Evolutionary conservation across 2,888 invertebrate species (phyloP), one percentile per base, ranked within the genome.

Genomic region (Pheosia gnoma): DNA sequence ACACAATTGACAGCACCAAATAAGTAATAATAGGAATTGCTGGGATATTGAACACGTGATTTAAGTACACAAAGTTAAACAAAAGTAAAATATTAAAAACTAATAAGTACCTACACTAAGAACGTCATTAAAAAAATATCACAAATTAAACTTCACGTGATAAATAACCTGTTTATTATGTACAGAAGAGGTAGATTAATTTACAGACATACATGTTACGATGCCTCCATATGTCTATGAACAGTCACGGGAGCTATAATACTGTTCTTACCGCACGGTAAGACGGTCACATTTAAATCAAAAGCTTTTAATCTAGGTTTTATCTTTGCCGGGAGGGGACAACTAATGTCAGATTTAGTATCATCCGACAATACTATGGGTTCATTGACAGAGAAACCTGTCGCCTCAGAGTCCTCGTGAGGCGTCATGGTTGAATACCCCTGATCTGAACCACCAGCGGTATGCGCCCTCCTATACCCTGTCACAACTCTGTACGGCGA

Each of bases 351-450:
- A 75, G 93, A 93, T 66, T 92, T 92, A 0, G 93, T 93, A 66
- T 93, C 93, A 75, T 95, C 93, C 56, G 93, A 93, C 61, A 93
- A 75, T 66, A 96, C 87, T 49, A 94, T 90, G 0, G 96, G 95
- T 76, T 96, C 96, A 57, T 95, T 95, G 8, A 96, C 94, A 36
- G 96, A 96, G 74, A 97, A 96, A 8, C 96, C 96, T 71, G 97
- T 95, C 74, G 97, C 96, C 82, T 98, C 97, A 0, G 97, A 97
- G 82, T 98, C 98, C 80, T 98, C 98, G 77, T 98, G 97, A 1
- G 97, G 97, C 0, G 98, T 98, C 98, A 98, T 98, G 0, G 98
- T 98, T 4, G 98, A 98, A 88, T 98, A 98, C 3, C 98, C 98
- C 82, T 98, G 98, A 91, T 98, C 98, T n/a, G 97, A 98, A 75